phyloP scores from a whole-genome alignment of 2,113 vertebrate species.

The Elephantulus edwardii region DNA sequence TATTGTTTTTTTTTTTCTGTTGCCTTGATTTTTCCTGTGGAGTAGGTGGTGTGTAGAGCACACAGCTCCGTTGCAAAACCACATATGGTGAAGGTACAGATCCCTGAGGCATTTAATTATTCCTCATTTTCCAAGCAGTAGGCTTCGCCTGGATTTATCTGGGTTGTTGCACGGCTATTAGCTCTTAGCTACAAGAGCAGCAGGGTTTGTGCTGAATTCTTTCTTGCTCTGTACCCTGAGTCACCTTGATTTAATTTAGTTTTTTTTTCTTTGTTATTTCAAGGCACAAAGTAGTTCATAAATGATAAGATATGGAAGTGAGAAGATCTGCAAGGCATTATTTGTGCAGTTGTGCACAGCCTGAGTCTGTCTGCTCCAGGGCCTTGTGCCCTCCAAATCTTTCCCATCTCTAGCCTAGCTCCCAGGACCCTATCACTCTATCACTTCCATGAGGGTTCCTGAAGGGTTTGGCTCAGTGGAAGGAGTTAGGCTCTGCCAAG shows the following conservation, averaged over 20 bases:
- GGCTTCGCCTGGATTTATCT: fast-evolving
- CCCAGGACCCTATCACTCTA: fast-evolving
- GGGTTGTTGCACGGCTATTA: background rate
- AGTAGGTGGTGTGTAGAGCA: fast-evolving
- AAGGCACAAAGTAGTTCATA: background rate
- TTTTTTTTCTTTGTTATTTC: too few species aligned
- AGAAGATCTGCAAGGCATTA: too few species aligned
- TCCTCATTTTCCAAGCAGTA: fast-evolving
- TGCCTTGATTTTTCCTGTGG: background rate
- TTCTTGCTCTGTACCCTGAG: fast-evolving
- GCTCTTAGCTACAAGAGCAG: fast-evolving
- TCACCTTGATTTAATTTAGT: too few species aligned
- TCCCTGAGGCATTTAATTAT: fast-evolving
- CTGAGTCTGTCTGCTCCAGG: too few species aligned
- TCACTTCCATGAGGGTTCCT: fast-evolving
- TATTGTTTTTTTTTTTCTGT: background rate
- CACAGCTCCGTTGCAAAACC: fast-evolving
- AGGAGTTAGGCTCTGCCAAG: background rate
- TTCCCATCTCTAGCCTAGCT: background rate
- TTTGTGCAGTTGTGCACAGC: background rate
- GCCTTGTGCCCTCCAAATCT: fast-evolving
- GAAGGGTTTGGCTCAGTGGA: background rate
- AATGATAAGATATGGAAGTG: fast-evolving
- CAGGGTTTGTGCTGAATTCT: fast-evolving
- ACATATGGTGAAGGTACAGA: fast-evolving